phyloP scores from a whole-genome alignment of 2,888 invertebrate species.

The Ypsolopha scabrella region DNA sequence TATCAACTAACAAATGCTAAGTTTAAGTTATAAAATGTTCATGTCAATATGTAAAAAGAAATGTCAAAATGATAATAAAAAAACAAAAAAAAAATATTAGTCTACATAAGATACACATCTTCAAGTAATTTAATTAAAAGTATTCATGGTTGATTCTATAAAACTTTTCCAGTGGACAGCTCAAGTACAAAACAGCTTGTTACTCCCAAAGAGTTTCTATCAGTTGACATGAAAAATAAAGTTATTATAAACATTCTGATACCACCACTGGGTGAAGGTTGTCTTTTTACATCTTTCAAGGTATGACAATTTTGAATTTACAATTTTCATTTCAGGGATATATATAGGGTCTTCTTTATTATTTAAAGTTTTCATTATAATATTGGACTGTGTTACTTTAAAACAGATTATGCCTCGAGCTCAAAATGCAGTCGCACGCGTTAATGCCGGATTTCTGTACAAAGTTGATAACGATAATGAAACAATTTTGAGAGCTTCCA shows the following conservation, averaged over 20 bases:
- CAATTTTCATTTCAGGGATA: background rate
- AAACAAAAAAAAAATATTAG: no score
- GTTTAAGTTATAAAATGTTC: no score
- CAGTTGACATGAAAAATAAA: background rate
- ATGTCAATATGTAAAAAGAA: no score
- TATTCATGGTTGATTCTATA: no score
- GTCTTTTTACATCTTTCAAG: slow-evolving; percentile 28
- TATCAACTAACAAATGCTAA: no score
- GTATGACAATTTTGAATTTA: slow-evolving; percentile 13
- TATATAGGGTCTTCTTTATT: background rate
- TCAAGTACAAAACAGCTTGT: background rate
- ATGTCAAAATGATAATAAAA: no score
- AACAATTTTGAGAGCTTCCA: slow-evolving; percentile 50
- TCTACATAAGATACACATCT: no score
- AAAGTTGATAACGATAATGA: slow-evolving; percentile 51
- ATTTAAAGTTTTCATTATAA: no score
- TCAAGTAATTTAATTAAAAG: no score
- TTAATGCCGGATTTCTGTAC: slow-evolving; percentile 79
- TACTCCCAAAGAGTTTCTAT: background rate
- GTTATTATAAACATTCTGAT: background rate
- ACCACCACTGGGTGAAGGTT: slow-evolving; percentile 23
- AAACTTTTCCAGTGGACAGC: background rate
- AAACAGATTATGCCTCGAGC: slow-evolving; percentile 77
- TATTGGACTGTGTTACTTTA: no score
- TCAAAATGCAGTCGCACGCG: slow-evolving; percentile 80